Conservation (phyloP, 2,113 vertebrate genomes). For the Garra rufa region DNA sequence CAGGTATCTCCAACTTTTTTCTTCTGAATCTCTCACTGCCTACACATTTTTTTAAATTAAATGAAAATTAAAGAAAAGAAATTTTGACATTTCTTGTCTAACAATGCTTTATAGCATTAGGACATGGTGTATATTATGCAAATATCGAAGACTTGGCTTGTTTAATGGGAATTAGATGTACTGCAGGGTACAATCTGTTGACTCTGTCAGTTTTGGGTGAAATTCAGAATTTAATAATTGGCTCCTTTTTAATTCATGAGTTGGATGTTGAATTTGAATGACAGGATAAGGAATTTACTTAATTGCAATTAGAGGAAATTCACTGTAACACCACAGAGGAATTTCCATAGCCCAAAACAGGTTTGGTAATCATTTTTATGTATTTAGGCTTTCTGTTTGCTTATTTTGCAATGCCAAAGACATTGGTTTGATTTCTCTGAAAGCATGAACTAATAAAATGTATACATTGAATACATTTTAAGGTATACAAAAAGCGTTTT, state of each 20-base stretch:
- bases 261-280: conserved; percentile 5
- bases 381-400: no score
- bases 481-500: no score
- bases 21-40: not conserved
- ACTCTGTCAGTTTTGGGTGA: not conserved
- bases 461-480: no score
- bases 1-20: conserved; percentile 68
- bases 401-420: no score
- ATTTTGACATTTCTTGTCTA: not conserved
- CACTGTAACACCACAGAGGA: not conserved
- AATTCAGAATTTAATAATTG: not conserved
- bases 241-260: not conserved
- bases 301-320: not conserved
- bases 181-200: not conserved
- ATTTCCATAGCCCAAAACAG: not conserved
- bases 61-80: no score
- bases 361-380: not conserved
- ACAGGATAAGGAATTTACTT: not conserved
- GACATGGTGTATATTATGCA: not conserved
- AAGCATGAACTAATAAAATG: no score
- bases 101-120: not conserved
- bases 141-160: not conserved
- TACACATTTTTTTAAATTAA: not conserved
- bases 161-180: not conserved
- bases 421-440: no score